phyloP scores from a whole-genome alignment of 2,797 vertebrate genomes.

The Tapirus indicus region DNA sequence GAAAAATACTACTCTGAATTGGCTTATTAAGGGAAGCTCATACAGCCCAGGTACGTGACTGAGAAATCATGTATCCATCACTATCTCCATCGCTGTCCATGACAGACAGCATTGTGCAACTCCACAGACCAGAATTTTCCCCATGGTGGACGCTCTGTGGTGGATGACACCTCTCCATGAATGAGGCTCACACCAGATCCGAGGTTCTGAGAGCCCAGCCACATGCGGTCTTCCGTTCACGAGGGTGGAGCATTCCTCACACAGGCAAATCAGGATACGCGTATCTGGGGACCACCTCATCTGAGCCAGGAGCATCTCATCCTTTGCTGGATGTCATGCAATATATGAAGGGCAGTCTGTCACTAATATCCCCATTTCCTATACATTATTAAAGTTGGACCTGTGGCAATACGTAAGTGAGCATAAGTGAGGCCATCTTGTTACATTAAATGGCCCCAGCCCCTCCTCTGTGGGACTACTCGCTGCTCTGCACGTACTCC shows the following conservation, averaged over 20 bases:
- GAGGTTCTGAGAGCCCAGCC: fast-evolving
- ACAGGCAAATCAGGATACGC: fast-evolving
- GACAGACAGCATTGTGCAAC: fast-evolving
- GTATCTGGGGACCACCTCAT: background rate
- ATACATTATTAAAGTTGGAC: fast-evolving
- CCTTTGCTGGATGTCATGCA: fast-evolving
- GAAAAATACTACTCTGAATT: no score
- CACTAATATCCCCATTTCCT: no score
- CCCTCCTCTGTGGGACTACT: no score
- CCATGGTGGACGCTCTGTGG: fast-evolving
- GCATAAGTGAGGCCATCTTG: no score
- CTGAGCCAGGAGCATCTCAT: background rate
- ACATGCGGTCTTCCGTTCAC: fast-evolving
- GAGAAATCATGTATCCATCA: background rate
- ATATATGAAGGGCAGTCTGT: fast-evolving
- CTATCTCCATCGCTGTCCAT: fast-evolving
- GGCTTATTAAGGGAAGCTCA: fast-evolving
- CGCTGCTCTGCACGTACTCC: no score
- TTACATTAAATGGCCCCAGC: no score
- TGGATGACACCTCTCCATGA: fast-evolving
- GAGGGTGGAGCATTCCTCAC: background rate
- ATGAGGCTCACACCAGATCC: fast-evolving
- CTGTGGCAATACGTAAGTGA: no score
- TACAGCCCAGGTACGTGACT: fast-evolving
- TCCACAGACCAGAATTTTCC: fast-evolving